Evolutionary conservation across 2,797 vertebrate genomes (phyloP).

Genomic region (Chrosomus eos): DNA sequence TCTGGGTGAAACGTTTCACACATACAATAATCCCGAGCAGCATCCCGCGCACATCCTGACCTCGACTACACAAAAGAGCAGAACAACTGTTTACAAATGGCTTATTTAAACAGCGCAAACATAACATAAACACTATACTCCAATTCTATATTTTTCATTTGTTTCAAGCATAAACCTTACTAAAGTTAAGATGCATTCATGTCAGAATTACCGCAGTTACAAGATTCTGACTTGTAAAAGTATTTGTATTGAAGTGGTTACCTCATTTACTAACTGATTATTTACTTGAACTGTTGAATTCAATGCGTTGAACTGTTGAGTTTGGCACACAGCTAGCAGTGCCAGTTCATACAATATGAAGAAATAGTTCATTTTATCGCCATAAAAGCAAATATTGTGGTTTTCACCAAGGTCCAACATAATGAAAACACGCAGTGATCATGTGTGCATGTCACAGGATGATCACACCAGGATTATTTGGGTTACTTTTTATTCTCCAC

Average conservation of each 20-base stretch:
- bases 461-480: not conserved
- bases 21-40: not conserved
- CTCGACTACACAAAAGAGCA: not conserved
- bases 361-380: not conserved
- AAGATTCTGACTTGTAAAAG: not conserved
- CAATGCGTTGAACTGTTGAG: not conserved
- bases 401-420: not conserved
- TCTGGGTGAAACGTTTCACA: slow-evolving; percentile 22
- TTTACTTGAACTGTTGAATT: not conserved
- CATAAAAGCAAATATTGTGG: slow-evolving; percentile 12
- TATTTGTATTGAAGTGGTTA: not conserved
- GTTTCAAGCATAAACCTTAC: not conserved
- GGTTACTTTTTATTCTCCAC: not conserved
- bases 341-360: not conserved
- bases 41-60: not conserved
- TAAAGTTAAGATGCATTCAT: not conserved
- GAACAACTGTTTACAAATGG: not conserved
- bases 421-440: not conserved
- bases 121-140: too few relatives aligned
- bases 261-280: not conserved
- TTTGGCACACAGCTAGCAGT: not conserved
- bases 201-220: not conserved
- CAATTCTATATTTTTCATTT: too few relatives aligned
- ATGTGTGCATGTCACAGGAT: not conserved
- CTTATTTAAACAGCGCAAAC: not conserved